Conservation (phyloP, 2,888 invertebrate species). For the Drosophila pseudotalamancana region DNA sequence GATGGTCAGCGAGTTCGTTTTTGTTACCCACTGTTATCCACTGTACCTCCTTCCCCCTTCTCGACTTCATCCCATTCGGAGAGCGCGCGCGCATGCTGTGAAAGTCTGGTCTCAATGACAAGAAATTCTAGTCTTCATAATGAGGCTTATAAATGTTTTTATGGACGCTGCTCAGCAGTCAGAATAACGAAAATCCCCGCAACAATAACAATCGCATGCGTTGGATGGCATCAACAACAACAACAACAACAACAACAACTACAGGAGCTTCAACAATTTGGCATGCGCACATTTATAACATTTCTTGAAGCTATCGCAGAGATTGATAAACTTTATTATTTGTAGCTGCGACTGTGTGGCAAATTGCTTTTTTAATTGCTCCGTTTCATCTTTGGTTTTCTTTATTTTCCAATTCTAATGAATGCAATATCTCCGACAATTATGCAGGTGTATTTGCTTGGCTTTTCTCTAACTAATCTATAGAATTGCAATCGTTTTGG, state of each 20-base stretch:
- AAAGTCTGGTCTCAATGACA: constrained; percentile 72
- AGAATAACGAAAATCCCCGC: constrained; percentile 47
- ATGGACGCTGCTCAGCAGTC: constrained; percentile 63
- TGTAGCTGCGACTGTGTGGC: constrained; percentile 48
- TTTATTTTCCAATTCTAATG: constrained; percentile 18
- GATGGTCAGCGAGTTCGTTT: constrained; percentile 40
- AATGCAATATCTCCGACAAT: constrained; percentile 16
- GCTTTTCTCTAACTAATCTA: constrained; percentile 11
- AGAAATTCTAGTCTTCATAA: constrained; percentile 80
- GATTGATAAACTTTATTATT: constrained; percentile 48
- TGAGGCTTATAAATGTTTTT: constrained; percentile 78
- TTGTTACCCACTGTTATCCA: constrained; percentile 3
- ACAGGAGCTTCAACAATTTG: constrained; percentile 59
- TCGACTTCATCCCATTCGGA: constrained; percentile 53
- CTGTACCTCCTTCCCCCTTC: background rate
- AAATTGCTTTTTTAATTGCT: constrained; percentile 69
- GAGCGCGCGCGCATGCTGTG: constrained; percentile 50
- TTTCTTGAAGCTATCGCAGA: constrained; percentile 65
- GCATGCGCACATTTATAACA: constrained; percentile 78
- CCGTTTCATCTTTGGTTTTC: constrained; percentile 29
- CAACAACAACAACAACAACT: constrained; percentile 10
- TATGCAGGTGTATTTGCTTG: constrained; percentile 26
- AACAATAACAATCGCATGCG: constrained; percentile 35
- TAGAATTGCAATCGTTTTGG: background rate
- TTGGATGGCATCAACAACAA: background rate